Evolutionary conservation across 2,113 vertebrate genomes (phyloP).

Genomic region (Hippoglossus stenolepis): DNA sequence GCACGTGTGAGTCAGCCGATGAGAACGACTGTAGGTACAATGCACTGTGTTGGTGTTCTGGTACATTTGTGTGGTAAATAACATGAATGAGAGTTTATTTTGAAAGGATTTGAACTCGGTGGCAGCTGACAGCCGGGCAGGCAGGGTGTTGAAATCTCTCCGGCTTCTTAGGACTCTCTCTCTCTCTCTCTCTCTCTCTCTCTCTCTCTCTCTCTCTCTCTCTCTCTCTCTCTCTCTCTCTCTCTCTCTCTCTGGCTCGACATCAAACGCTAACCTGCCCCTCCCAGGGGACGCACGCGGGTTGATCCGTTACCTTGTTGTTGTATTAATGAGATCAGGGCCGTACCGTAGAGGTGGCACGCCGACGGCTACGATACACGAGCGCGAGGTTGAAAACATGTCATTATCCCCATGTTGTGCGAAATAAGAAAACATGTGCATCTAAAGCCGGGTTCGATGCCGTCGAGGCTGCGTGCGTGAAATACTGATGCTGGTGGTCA

Average conservation of each 20-base stretch:
- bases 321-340: slow-evolving; percentile 71
- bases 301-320: slow-evolving; percentile 67
- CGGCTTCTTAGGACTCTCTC: slow-evolving; percentile 24
- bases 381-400: slow-evolving; percentile 12
- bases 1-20: slow-evolving; percentile 36
- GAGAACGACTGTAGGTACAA: slow-evolving; percentile 14
- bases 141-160: slow-evolving; percentile 34
- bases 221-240: neutral
- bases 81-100: too few species aligned
- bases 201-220: neutral
- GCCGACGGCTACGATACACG: slow-evolving; percentile 5
- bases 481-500: slow-evolving; percentile 22
- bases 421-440: slow-evolving; percentile 5
- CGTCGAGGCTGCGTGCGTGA: slow-evolving; percentile 3
- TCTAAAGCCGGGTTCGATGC: neutral
- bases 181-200: too few species aligned
- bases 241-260: neutral
- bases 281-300: slow-evolving; percentile 38
- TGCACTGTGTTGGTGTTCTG: slow-evolving; percentile 27
- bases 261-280: slow-evolving; percentile 66
- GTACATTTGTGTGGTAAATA: slow-evolving; percentile 2
- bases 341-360: slow-evolving; percentile 25
- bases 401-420: neutral
- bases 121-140: slow-evolving; percentile 27
- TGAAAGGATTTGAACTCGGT: neutral